A percentile compares a stretch with the other conserved stretches of the same genome.
These are phyloP conservation scores for Enteromius viviparus DNA, from an alignment of 2,797 vertebrate genomes.

Conservation along the genomic window DNA sequence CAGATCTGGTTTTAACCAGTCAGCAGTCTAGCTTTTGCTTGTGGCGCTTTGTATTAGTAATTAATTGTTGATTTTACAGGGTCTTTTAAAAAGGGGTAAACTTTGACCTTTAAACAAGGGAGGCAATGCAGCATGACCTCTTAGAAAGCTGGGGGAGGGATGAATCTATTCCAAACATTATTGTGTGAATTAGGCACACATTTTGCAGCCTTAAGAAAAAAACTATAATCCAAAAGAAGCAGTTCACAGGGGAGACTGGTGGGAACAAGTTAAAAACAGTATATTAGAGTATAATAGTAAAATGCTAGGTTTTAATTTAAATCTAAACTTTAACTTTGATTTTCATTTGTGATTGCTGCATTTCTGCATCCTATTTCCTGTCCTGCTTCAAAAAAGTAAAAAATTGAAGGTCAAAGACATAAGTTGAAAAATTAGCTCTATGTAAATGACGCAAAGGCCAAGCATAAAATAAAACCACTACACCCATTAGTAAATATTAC, in stretches of 20 bases:
- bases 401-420: not conserved
- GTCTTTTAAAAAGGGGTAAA: conserved; percentile 71
- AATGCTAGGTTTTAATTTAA: not conserved
- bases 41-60: conserved; percentile 71
- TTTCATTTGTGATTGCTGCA: not conserved
- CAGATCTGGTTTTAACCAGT: not conserved
- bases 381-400: not conserved
- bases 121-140: conserved; percentile 31
- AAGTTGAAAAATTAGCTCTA: not conserved
- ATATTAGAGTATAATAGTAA: not conserved
- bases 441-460: not conserved
- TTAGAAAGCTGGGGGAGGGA: conserved; percentile 27
- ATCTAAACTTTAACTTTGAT: not conserved
- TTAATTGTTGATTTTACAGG: conserved; percentile 79
- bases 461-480: not conserved
- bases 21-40: conserved; percentile 28
- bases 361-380: not conserved
- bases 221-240: not conserved
- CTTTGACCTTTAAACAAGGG: conserved; percentile 78
- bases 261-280: not conserved
- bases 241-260: not conserved
- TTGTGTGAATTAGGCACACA: not conserved
- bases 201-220: not conserved
- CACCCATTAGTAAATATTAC: not conserved
- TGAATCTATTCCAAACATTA: not conserved